These are phyloP conservation scores for Syrrhaptes paradoxus DNA, from an alignment of 2,113 vertebrate species.

Conservation along the genomic window DNA sequence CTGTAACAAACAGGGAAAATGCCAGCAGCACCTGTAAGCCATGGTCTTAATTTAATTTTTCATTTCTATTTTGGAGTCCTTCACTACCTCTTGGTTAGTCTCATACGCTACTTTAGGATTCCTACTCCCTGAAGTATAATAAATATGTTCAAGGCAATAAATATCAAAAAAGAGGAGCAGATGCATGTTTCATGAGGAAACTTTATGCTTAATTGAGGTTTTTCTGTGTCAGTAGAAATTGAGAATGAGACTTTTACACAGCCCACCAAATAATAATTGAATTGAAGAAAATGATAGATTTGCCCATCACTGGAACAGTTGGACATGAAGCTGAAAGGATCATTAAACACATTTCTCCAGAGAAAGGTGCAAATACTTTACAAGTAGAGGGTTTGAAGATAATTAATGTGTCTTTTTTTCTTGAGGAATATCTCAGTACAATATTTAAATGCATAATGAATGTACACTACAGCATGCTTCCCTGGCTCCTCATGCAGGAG, in stretches of 20 bases:
- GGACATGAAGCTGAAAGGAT: neutral
- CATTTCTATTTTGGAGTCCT: neutral
- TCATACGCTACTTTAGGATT: neutral
- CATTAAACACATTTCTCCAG: neutral
- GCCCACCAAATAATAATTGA: neutral
- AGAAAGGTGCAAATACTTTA: conserved; percentile 6
- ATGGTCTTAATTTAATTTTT: neutral
- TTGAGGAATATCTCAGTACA: neutral
- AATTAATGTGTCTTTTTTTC: neutral
- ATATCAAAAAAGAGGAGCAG: neutral
- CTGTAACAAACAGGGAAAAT: neutral
- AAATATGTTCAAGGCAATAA: neutral
- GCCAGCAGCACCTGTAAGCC: neutral
- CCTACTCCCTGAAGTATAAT: neutral
- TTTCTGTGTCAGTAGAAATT: neutral
- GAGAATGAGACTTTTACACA: neutral
- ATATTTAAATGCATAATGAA: neutral
- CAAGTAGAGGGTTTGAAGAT: neutral
- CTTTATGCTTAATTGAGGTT: neutral
- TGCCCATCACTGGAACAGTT: neutral
- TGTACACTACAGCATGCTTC: neutral
- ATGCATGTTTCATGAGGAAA: neutral
- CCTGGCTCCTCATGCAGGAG: neutral
- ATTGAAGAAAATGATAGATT: neutral
- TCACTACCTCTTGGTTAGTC: neutral